Evolutionary conservation across 2,888 invertebrate species (phyloP).

Genomic region (Drosophila sordidula): DNA sequence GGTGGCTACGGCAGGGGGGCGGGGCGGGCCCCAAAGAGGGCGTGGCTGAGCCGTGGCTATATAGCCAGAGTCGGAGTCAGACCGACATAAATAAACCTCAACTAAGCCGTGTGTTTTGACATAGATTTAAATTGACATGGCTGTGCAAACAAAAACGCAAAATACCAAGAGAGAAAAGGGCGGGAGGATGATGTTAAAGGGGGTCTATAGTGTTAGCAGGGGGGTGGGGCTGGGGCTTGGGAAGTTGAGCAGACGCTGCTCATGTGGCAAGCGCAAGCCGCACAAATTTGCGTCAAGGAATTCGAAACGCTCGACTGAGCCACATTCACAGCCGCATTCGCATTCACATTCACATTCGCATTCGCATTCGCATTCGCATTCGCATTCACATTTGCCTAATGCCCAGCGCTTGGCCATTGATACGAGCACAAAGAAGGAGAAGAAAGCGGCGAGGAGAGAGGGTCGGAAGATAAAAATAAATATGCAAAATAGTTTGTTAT

Average conservation of each 20-base stretch:
- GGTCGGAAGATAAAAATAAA: conserved; percentile 55
- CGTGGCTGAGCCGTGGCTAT: neutral
- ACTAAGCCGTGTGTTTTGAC: conserved; percentile 80
- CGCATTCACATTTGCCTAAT: conserved; percentile 63
- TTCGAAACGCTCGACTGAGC: conserved; percentile 46
- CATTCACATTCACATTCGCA: conserved; percentile 41
- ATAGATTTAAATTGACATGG: conserved; percentile 80
- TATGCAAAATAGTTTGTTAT: conserved; percentile 80
- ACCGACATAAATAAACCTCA: conserved; percentile 81
- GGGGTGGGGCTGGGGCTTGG: neutral
- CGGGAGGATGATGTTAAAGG: neutral
- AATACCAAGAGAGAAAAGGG: conserved; percentile 4
- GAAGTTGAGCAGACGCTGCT: conserved; percentile 24
- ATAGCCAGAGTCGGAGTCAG: conserved; percentile 30
- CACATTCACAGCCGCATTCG: conserved; percentile 36
- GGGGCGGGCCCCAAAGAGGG: neutral
- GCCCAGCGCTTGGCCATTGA: conserved; percentile 60
- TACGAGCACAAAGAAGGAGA: conserved; percentile 39
- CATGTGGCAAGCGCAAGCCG: conserved; percentile 57
- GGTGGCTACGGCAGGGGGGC: neutral
- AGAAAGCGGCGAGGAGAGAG: conserved; percentile 12
- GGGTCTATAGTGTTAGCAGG: neutral
- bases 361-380: conserved; percentile 17
- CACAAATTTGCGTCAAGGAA: conserved; percentile 73
- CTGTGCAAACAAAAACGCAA: conserved; percentile 67